Base-by-base conservation (phyloP, 1,140 invertebrate genomes). In the Rhyacophila brunnea region DNA sequence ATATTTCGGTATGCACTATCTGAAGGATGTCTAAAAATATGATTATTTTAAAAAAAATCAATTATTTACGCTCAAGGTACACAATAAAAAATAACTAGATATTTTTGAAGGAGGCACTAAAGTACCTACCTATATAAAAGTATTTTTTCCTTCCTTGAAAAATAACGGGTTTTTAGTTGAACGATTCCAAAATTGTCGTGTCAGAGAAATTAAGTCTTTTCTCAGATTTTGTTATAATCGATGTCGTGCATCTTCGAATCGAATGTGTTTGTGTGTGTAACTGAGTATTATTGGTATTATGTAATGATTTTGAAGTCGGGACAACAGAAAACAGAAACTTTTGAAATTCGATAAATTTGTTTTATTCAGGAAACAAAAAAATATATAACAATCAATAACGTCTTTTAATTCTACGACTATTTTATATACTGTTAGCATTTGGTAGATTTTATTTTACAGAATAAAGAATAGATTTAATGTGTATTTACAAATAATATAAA, bases 381-480 rank as follows among this genome's bases (percentile, higher is more conserved):
- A 56, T 54, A 60, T 60, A 64, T 64, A 64, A 64, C 62, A 64
- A 64, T 59, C 58, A 64, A 64, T 64, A 64, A 64, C 62, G 62
- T 56, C 19, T 56, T 55, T 54, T 45, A 55, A 49, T 38, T 55
- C 56, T 63, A 63, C 55, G 61, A 63, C 60, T 63, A 58, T 60
- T 56, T 54, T 47, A 60, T 64, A 59, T 58, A 52, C 49, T 42
- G 32, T 62, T 52, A 58, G 44, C 48, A 63, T 63, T 63, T 63
- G 61, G 61, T 58, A 58, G 56, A 50, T 23, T 61, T 60, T 52
- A 36, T 52, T 36, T 15, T 38, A 45, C 43, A 45, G 17, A 45
- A 40, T 13, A 13, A 40, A 40, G 11, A 40, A 28, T 28, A 13
- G 4, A n/a, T 40, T 15, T n/a, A 40, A 50, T 10, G 14, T 50